Evolutionary conservation across 2,797 vertebrate genomes (phyloP), one percentile per base, ranked within the genome.

Genomic region (Pampus argenteus): DNA sequence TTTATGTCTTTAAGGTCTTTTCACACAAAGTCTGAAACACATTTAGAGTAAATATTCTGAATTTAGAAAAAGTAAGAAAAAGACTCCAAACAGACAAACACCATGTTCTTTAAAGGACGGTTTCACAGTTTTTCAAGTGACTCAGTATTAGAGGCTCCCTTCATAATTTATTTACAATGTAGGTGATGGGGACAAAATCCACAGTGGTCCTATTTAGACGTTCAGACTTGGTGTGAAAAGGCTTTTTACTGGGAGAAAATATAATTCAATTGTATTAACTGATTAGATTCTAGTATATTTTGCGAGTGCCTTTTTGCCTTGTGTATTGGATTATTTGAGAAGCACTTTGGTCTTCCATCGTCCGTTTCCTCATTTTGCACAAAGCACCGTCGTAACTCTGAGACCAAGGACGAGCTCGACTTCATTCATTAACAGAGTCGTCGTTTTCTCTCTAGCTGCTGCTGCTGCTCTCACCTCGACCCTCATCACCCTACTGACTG

Each of bases 171-270:
- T 5, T 29, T 29, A 29, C 8, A n/a, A n/a, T n/a, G n/a, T n/a
- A n/a, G n/a, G n/a, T n/a, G n/a, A n/a, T n/a, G n/a, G n/a, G n/a
- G n/a, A n/a, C n/a, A n/a, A n/a, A n/a, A n/a, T n/a, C n/a, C n/a
- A n/a, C n/a, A n/a, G n/a, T n/a, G n/a, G n/a, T n/a, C n/a, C n/a
- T n/a, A n/a, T n/a, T n/a, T n/a, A n/a, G n/a, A n/a, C n/a, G n/a
- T n/a, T 66, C 20, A 55, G 51, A 80, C 77, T 70, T 63, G 66
- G 70, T 78, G 69, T 83, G 78, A 76, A 79, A 79, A 78, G 72
- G 54, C 40, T 55, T 44, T 72, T 56, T 44, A 52, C 22, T 23
- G 42, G 44, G 34, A n/a, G 22, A 66, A 68, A 69, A 60, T 74
- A 42, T 80, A 45, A 44, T 66, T 76, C 47, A 71, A 44, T 81